A percentile compares a stretch with the other conserved stretches of the same genome.
phyloP scores from a whole-genome alignment of 2,797 vertebrate species.

The Coracias cyanogaster region DNA sequence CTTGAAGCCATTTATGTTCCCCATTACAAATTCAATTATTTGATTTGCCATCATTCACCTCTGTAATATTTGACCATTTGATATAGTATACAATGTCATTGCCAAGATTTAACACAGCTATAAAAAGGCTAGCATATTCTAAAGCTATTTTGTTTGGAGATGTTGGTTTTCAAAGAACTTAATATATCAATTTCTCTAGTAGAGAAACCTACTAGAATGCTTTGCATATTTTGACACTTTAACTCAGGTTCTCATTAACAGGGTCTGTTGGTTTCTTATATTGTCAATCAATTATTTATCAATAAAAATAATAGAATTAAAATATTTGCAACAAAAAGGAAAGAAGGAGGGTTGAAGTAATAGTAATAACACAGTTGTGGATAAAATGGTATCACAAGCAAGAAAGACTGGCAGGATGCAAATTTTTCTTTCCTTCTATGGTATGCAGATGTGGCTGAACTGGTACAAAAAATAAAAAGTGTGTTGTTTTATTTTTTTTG shows the following conservation, averaged over 20 bases:
- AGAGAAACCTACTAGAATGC: background rate
- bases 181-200: too few relatives aligned
- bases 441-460: background rate
- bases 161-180: background rate
- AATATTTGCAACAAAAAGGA: background rate
- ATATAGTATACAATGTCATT: background rate
- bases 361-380: background rate
- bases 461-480: background rate
- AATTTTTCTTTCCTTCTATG: background rate
- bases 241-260: background rate
- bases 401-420: background rate
- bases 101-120: background rate
- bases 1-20: background rate
- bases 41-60: constrained; percentile 17
- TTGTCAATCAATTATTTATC: background rate
- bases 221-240: background rate
- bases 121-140: background rate
- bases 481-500: background rate
- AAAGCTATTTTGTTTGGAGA: background rate
- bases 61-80: background rate
- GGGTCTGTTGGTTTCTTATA: background rate
- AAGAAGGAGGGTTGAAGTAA: background rate
- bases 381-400: background rate
- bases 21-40: constrained; percentile 48
- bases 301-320: background rate